Evolutionary conservation across 2,113 vertebrate species (phyloP).

Genomic region (Odontesthes bonariensis): DNA sequence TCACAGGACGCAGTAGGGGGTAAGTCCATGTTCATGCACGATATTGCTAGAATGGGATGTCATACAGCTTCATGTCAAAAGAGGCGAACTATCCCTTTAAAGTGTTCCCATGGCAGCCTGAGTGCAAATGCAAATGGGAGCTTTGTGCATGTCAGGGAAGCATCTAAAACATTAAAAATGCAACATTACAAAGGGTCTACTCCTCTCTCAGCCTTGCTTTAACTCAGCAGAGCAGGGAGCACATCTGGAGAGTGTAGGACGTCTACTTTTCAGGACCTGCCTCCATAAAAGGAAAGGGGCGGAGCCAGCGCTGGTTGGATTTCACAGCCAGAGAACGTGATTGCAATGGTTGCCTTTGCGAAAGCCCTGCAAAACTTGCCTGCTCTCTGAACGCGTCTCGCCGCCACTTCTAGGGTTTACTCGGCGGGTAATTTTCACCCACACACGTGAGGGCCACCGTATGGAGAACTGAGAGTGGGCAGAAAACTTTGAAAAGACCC

Average conservation of each 20-base stretch:
- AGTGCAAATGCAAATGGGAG: not conserved
- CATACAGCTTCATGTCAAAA: too few relatives aligned
- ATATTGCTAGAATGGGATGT: too few relatives aligned
- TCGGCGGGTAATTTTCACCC: constrained; percentile 3
- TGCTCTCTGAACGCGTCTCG: constrained; percentile 55
- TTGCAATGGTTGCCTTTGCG: constrained; percentile 76
- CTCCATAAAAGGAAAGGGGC: constrained; percentile 72
- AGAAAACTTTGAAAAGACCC: constrained; percentile 61
- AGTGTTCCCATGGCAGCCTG: not conserved
- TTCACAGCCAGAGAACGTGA: constrained; percentile 80
- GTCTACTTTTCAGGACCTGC: constrained; percentile 57
- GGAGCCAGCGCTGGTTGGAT: constrained; percentile 68
- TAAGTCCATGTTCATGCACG: too few relatives aligned
- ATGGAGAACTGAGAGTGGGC: constrained; percentile 28
- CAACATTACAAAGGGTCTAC: not conserved
- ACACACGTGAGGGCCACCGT: constrained; percentile 14
- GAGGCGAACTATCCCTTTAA: too few relatives aligned
- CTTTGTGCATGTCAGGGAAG: constrained; percentile 7
- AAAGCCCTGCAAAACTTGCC: constrained; percentile 70
- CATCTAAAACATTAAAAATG: constrained; percentile 3
- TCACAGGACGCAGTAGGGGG: too few relatives aligned
- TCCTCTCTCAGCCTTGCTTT: not conserved
- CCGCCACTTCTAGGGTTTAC: constrained; percentile 29
- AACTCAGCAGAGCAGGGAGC: constrained; percentile 12
- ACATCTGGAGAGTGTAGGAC: constrained; percentile 73